These are phyloP conservation scores for Dioctria linearis DNA, from an alignment of 2,888 invertebrate species.

Conservation along the genomic window DNA sequence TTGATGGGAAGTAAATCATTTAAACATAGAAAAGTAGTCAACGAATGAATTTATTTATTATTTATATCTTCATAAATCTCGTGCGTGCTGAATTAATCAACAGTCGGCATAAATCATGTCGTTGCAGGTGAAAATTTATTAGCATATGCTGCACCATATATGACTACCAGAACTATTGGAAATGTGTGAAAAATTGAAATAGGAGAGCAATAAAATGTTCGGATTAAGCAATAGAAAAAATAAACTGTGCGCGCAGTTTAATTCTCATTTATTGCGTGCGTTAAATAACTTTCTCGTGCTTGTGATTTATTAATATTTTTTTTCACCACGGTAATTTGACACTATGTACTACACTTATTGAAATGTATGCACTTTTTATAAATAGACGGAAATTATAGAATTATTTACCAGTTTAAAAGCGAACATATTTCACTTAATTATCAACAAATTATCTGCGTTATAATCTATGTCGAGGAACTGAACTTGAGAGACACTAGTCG, in stretches of 20 bases:
- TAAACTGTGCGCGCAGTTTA: conserved; percentile 2
- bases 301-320: conserved; percentile 6
- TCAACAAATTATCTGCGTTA: not conserved
- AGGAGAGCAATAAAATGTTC: not conserved
- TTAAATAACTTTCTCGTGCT: not conserved
- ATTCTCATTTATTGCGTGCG: conserved; percentile 4
- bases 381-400: no score
- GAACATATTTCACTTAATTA: conserved; percentile 8
- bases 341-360: not conserved
- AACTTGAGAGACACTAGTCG: no score
- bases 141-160: not conserved
- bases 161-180: conserved; percentile 19
- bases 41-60: no score
- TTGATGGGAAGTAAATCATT: conserved; percentile 42
- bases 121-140: conserved; percentile 19
- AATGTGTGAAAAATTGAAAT: not conserved
- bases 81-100: conserved; percentile 2
- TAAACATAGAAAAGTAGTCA: conserved; percentile 20
- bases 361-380: not conserved
- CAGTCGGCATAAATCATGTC: conserved; percentile 31
- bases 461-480: no score
- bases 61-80: conserved; percentile 13
- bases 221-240: not conserved
- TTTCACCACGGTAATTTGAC: not conserved
- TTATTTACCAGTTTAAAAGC: conserved; percentile 27